Conservation (phyloP, 1,140 invertebrate species). For the Drosophila subobscura region DNA sequence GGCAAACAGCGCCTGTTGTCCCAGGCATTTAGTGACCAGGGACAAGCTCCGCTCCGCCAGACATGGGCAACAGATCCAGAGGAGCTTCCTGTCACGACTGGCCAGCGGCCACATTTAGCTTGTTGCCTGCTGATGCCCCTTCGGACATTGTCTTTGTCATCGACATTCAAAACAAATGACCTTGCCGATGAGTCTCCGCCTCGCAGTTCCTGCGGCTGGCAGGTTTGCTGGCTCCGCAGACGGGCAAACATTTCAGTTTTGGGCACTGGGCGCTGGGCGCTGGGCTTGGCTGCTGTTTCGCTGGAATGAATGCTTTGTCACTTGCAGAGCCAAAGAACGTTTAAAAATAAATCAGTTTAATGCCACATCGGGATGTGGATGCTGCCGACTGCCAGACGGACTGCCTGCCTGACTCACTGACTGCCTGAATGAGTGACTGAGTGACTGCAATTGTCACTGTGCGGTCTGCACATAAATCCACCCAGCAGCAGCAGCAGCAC, state of each 20-base stretch:
- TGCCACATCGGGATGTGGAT: constrained; percentile 39
- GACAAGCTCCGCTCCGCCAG: constrained; percentile 4
- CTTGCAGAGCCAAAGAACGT: constrained; percentile 72
- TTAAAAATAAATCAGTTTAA: constrained; percentile 79
- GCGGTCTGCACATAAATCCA: constrained; percentile 43
- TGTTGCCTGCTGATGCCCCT: constrained; percentile 32
- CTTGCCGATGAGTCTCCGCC: constrained; percentile 46
- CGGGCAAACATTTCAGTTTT: background rate
- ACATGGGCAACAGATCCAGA: constrained; percentile 32
- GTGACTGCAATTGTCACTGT: constrained; percentile 53
- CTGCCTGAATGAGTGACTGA: constrained; percentile 20
- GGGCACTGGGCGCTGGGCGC: background rate
- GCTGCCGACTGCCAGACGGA: constrained; percentile 24
- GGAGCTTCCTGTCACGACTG: constrained; percentile 72
- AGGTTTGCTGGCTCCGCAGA: background rate
- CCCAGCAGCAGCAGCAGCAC: background rate
- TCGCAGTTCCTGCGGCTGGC: no score
- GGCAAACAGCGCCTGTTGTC: constrained; percentile 59
- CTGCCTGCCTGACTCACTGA: constrained; percentile 5
- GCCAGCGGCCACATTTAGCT: constrained; percentile 50
- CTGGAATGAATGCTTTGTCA: constrained; percentile 60
- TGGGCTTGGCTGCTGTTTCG: constrained; percentile 37
- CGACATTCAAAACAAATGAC: constrained; percentile 77
- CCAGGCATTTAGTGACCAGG: constrained; percentile 46
- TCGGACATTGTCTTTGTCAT: constrained; percentile 69